phyloP scores from a whole-genome alignment of 2,888 invertebrate species.

The Scaptomyza cyrtandrae region DNA sequence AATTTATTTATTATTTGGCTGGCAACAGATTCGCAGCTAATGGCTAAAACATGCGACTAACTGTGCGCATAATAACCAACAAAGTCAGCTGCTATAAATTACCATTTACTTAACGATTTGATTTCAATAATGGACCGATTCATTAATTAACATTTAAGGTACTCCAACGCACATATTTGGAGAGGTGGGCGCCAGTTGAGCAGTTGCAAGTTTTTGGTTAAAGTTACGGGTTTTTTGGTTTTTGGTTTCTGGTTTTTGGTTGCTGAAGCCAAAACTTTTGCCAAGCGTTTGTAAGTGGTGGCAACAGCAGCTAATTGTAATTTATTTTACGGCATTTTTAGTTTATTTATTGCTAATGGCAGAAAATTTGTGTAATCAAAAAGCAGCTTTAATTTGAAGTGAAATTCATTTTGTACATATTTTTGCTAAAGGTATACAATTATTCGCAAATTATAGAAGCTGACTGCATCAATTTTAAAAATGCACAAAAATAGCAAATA shows the following conservation, averaged over 20 bases:
- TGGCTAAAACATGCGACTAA: constrained; percentile 67
- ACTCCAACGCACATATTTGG: constrained; percentile 10
- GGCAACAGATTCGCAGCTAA: constrained; percentile 50
- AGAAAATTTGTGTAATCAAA: constrained; percentile 43
- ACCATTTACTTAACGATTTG: constrained; percentile 62
- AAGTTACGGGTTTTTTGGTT: constrained; percentile 10
- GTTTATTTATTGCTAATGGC: constrained; percentile 51
- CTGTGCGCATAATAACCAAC: constrained; percentile 44
- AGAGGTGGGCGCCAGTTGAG: constrained; percentile 2
- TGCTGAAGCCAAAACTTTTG: constrained; percentile 26
- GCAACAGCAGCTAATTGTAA: constrained; percentile 56
- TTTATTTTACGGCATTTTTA: constrained; percentile 45
- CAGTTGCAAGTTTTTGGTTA: constrained; percentile 34
- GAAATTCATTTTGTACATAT: background rate
- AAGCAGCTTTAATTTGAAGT: constrained; percentile 29
- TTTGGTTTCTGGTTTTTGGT: constrained; percentile 2
- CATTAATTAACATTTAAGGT: constrained; percentile 71
- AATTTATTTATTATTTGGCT: constrained; percentile 56
- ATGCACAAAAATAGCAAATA: background rate
- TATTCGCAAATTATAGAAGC: background rate
- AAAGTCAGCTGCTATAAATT: constrained; percentile 64
- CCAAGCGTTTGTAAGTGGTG: constrained; percentile 4
- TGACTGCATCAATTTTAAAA: background rate
- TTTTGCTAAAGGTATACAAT: background rate
- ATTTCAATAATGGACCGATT: constrained; percentile 76